phyloP scores from a whole-genome alignment of 2,888 invertebrate genomes.

The Coleophora deauratella region DNA sequence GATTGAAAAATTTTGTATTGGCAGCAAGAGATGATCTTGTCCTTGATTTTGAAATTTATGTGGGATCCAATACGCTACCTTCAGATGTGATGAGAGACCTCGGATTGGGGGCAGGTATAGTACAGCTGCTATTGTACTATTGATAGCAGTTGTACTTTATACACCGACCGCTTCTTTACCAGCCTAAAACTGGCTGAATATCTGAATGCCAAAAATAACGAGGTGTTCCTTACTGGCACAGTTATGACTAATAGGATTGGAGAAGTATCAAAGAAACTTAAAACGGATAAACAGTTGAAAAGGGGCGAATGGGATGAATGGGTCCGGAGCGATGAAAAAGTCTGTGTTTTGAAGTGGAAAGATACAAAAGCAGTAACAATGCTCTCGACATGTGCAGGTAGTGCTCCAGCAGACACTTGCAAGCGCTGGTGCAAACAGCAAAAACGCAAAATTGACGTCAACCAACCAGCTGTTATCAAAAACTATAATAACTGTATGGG shows the following conservation, averaged over 20 bases:
- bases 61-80: too few species aligned
- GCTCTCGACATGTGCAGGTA: conserved; percentile 19
- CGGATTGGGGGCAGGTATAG: too few species aligned
- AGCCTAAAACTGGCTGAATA: conserved; percentile 6
- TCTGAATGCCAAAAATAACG: conserved; percentile 7
- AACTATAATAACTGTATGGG: conserved; percentile 26
- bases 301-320: conserved; percentile 19
- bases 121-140: too few species aligned
- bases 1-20: too few species aligned
- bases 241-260: conserved; percentile 21
- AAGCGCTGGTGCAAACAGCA: conserved; percentile 19
- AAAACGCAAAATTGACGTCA: conserved; percentile 16
- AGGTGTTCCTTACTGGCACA: conserved; percentile 15
- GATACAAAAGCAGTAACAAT: conserved; percentile 22
- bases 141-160: conserved; percentile 11
- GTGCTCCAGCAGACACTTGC: conserved; percentile 19
- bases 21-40: too few species aligned
- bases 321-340: conserved; percentile 18
- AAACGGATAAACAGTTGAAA: conserved; percentile 17
- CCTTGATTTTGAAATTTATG: too few species aligned
- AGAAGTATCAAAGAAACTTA: conserved; percentile 14
- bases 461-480: conserved; percentile 15
- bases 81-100: too few species aligned
- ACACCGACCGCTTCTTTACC: conserved; percentile 13
- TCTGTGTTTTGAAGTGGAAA: conserved; percentile 22